Conservation (phyloP, 2,113 vertebrate species). For the Chionis minor region DNA sequence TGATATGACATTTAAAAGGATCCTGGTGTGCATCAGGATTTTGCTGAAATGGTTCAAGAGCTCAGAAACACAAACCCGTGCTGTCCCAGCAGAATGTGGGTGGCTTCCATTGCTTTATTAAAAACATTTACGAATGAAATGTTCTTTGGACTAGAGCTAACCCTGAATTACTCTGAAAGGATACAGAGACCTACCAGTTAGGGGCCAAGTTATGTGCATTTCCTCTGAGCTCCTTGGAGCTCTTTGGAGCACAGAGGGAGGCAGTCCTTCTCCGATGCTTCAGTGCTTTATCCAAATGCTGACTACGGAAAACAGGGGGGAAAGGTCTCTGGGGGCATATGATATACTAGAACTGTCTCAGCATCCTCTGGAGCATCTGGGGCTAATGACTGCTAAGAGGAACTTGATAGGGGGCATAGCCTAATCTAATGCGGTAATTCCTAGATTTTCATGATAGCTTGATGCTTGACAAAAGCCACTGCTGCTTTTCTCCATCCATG, state of each 20-base stretch:
- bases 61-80: neutral
- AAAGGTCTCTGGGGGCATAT: neutral
- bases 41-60: neutral
- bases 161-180: constrained; percentile 14
- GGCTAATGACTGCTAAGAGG: constrained; percentile 5
- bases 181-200: neutral
- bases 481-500: neutral
- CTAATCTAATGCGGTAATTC: constrained; percentile 45
- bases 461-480: constrained; percentile 29
- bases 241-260: neutral
- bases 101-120: constrained; percentile 32
- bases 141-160: neutral
- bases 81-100: neutral
- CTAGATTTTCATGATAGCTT: constrained; percentile 6
- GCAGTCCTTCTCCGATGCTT: neutral
- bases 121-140: neutral
- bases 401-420: constrained; percentile 12
- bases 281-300: neutral
- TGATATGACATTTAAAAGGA: neutral
- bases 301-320: neutral
- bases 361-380: constrained; percentile 19
- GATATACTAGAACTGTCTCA: neutral
- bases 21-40: neutral
- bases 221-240: neutral
- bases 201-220: neutral